Evolutionary conservation across 2,113 vertebrate species (phyloP), one percentile per base, ranked within the genome.

Genomic region (Gavialis gangeticus): DNA sequence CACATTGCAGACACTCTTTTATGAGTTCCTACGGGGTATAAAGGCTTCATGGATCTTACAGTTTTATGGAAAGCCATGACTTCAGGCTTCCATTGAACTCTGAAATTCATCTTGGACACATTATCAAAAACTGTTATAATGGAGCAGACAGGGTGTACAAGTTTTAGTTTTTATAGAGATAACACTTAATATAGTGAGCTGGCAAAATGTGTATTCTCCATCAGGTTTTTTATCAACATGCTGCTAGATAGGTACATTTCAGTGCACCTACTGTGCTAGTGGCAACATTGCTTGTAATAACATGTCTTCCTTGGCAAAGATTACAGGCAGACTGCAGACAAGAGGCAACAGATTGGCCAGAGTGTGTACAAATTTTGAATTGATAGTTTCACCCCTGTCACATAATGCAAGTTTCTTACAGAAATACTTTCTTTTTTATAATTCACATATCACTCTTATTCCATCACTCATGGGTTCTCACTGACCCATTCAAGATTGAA

Each of bases 401-500:
- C 15, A 90, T 94, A 94, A 88, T 59, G 64, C 75, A 82, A 88
- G 59, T 92, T 93, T 90, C 93, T 92, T 93, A 79, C 46, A 54
- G 80, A 75, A 85, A 85, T 88, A 75, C 4, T 59, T 95, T 46
- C 46, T 46, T 87, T 95, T 90, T 92, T 77, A 91, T 93, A 58
- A 34, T 75, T 89, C 84, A 89, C 54, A 64, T 84, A 87, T 91
- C 63, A 71, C 34, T 96, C 75, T 94, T 91, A 75, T 19, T 88
- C 78, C 56, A 79, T 55, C 83, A 85, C 80, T 88, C 88, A 78
- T 85, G 84, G 91, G 89, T 95, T 96, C 67, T 92, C 80, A 90
- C 81, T 95, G 82, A 96, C 54, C 80, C 71, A 71, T 95, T 95
- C 46, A 84, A 92, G 89, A 92, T 4, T 90, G 88, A 93, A 96